Evolutionary conservation across 2,797 vertebrate species (phyloP).

Genomic region (Balearica regulorum): DNA sequence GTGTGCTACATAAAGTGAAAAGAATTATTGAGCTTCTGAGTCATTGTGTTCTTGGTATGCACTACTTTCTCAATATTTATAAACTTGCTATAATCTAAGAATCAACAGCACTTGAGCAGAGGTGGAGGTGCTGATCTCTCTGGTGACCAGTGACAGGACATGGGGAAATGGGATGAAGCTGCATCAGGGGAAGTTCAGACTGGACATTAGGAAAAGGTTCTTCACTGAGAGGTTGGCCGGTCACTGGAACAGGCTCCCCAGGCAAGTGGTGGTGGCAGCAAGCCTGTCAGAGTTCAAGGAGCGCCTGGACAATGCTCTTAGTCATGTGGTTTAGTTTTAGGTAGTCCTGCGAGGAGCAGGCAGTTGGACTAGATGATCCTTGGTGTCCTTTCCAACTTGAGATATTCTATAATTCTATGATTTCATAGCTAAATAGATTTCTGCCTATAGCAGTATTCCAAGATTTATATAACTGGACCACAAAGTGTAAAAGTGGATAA

Average conservation of each 20-base stretch:
- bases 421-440: background rate
- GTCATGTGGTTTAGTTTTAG: too few relatives aligned
- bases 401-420: background rate
- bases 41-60: background rate
- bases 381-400: background rate
- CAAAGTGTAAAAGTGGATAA: background rate
- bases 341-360: too few relatives aligned
- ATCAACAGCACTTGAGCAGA: background rate
- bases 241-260: background rate
- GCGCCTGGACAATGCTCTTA: background rate
- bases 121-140: background rate
- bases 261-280: background rate
- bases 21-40: background rate
- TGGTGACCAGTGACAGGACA: background rate
- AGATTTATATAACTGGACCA: background rate
- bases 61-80: background rate
- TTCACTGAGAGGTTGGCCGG: fast-evolving
- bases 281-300: background rate
- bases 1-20: background rate
- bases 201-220: background rate
- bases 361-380: background rate
- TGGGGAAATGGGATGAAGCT: background rate
- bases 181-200: background rate
- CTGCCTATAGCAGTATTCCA: background rate
- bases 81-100: background rate